Evolutionary conservation across 2,888 invertebrate genomes (phyloP), one percentile per base, ranked within the genome.

Genomic region (Mongoloraphidia duomilia): DNA sequence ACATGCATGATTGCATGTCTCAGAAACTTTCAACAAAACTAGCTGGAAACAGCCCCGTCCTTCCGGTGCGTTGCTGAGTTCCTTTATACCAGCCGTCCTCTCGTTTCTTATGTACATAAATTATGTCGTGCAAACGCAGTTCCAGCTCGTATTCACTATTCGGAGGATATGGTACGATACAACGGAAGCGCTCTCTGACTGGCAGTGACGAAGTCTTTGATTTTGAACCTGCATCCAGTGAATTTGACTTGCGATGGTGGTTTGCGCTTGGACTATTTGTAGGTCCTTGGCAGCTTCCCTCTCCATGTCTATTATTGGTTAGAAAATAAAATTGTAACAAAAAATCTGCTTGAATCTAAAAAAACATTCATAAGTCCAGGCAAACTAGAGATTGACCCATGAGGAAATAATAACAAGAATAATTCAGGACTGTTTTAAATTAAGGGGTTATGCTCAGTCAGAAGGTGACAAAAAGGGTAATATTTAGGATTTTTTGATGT

Each of bases 11-110:
- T 33, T 42, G 42, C 33, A 14, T 33, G 26, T 34, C 26, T 50
- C 50, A 57, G 41, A 56, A 52, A 44, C 53, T 60, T 52, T 88
- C 87, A 11, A 93, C 94, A 71, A 94, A 94, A 63, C 90, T 93
- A 45, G 92, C 91, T 2, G 94, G 94, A 70, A 94, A 94, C 41
- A 94, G 75, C n/a, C 94, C 94, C 5, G 89, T 89, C 58, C 89
- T 84, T 37, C 93, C 92, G 2, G 91, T 92, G 49, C 91, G 77
- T 57, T 89, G 84, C 57, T 89, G 77, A 0, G 90, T 92, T 14
- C 94, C 94, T 64, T 92, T 92, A 69, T 87, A 94, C 94, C 94
- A 94, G 44, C 94, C 94, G 63, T 94, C 93, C 46, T 92, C 92
- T 47, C 92, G 79, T 63, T 93, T 93, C 61, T 86, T 86, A 60